These are phyloP conservation scores for Boloria euphrosyne DNA, from an alignment of 2,888 invertebrate genomes.

Conservation along the genomic window DNA sequence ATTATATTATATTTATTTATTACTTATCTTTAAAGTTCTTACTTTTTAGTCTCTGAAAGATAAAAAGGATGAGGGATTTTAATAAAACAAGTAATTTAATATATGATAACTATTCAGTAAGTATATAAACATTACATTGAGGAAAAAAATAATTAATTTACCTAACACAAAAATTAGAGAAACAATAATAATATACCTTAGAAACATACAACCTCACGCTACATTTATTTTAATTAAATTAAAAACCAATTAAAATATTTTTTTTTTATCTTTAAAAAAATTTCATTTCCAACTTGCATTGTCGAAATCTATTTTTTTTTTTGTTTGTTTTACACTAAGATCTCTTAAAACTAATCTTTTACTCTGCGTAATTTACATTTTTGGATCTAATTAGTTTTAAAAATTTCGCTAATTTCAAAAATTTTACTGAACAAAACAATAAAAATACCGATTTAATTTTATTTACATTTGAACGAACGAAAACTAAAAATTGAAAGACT, in stretches of 20 bases:
- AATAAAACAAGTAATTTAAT: constrained; percentile 75
- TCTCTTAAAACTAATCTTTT: constrained; percentile 52
- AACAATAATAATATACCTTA: constrained; percentile 61
- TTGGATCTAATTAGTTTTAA: constrained; percentile 68
- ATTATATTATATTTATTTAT: no score
- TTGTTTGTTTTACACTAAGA: constrained; percentile 59
- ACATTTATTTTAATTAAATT: constrained; percentile 64
- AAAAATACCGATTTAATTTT: constrained; percentile 58
- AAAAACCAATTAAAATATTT: constrained; percentile 54
- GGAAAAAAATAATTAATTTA: constrained; percentile 80
- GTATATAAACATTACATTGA: constrained; percentile 81
- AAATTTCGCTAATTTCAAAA: constrained; percentile 40
- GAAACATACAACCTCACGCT: constrained; percentile 79
- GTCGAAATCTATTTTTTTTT: constrained; percentile 47
- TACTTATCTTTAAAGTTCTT: no score
- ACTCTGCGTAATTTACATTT: constrained; percentile 58
- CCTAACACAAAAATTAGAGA: constrained; percentile 65
- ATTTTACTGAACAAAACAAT: neutral
- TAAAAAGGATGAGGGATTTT: constrained; percentile 13
- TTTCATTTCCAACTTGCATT: constrained; percentile 38
- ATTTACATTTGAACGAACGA: constrained; percentile 60
- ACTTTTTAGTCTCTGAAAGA: no score
- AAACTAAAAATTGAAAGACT: constrained; percentile 41
- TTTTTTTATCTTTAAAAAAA: constrained; percentile 42
- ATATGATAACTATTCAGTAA: constrained; percentile 83